phyloP scores from a whole-genome alignment of 2,888 invertebrate species.

The Cantharis flavilabris region DNA sequence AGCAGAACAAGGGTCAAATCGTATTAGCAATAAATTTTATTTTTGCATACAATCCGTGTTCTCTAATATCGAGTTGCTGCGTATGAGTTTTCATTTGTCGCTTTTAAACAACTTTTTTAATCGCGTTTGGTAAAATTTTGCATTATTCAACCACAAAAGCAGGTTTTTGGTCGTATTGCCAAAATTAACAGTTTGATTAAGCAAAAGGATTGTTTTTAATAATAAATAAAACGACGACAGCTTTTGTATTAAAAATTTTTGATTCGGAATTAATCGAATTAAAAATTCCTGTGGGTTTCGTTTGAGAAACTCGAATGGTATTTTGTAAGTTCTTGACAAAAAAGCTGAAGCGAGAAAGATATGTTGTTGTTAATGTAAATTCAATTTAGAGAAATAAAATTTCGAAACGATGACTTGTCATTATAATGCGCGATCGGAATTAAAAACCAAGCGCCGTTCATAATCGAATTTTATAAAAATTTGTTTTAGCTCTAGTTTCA shows the following conservation, averaged over 20 bases:
- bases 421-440: background rate
- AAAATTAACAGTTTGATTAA: background rate
- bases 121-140: background rate
- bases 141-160: background rate
- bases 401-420: background rate
- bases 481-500: background rate
- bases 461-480: conserved; percentile 1
- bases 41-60: background rate
- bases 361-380: background rate
- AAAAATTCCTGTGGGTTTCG: background rate
- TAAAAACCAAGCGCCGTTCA: background rate
- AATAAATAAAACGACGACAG: background rate
- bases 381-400: background rate
- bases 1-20: background rate
- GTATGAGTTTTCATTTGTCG: background rate
- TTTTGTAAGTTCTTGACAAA: background rate
- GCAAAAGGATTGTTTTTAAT: background rate
- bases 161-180: background rate
- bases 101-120: background rate
- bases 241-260: background rate
- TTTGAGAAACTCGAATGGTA: background rate
- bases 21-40: background rate
- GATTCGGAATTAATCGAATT: background rate
- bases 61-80: background rate
- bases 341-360: background rate